phyloP scores from a whole-genome alignment of 2,888 invertebrate genomes.

The Clanis bilineata region DNA sequence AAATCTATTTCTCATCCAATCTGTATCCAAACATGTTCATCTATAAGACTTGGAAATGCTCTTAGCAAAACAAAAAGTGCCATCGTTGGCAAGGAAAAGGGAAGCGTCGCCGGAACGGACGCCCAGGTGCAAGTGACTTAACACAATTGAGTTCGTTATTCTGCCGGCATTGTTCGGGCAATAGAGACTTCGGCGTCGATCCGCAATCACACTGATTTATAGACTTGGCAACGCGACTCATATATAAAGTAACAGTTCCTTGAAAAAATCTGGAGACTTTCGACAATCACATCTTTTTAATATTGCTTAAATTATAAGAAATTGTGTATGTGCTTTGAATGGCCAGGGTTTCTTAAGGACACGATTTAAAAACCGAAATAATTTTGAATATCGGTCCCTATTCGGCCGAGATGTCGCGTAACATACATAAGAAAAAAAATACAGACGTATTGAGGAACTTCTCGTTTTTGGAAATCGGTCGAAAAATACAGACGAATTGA shows the following conservation, averaged over 20 bases:
- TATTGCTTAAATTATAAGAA: too few species aligned
- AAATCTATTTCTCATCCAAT: too few species aligned
- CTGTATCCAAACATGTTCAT: background rate
- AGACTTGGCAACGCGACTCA: constrained; percentile 45
- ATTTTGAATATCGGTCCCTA: too few species aligned
- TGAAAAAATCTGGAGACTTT: constrained; percentile 6
- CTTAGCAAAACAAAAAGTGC: constrained; percentile 28
- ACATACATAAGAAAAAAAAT: too few species aligned
- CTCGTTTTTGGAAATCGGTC: too few species aligned
- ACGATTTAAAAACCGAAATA: too few species aligned
- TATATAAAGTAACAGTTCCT: background rate
- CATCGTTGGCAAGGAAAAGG: constrained; percentile 31
- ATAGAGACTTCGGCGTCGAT: constrained; percentile 49
- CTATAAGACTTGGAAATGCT: constrained; percentile 2
- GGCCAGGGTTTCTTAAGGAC: too few species aligned
- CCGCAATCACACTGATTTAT: constrained; percentile 56
- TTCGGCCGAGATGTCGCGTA: too few species aligned
- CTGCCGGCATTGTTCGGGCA: constrained; percentile 53
- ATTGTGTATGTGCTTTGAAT: too few species aligned
- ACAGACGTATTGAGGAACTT: too few species aligned
- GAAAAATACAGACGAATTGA: too few species aligned
- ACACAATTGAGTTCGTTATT: constrained; percentile 70
- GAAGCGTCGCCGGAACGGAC: constrained; percentile 24
- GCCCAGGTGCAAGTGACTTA: constrained; percentile 53
- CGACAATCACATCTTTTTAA: too few species aligned